A percentile compares a stretch with the other conserved stretches of the same genome.
These are phyloP conservation scores for Podarcis siculus DNA, from an alignment of 2,797 vertebrate genomes.

Conservation along the genomic window DNA sequence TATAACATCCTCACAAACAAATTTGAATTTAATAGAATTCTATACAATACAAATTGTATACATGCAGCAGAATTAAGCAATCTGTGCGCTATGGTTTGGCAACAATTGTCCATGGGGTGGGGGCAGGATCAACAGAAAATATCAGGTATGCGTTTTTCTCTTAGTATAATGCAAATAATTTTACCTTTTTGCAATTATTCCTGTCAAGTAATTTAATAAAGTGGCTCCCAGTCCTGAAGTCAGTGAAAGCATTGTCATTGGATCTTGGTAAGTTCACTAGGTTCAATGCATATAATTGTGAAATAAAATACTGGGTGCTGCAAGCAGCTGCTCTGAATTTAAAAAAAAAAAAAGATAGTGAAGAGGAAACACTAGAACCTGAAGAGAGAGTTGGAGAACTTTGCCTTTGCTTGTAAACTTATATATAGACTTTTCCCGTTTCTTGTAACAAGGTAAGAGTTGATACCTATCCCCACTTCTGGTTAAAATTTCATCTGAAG, in stretches of 20 bases:
- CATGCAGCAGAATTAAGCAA: too few species aligned
- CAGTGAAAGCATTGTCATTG: background rate
- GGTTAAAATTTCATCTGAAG: background rate
- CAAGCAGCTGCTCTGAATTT: constrained; percentile 11
- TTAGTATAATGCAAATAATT: background rate
- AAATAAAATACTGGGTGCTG: background rate
- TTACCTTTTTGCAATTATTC: background rate
- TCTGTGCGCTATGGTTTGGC: too few species aligned
- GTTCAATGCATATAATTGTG: background rate
- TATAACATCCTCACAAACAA: too few species aligned
- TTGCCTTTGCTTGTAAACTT: constrained; percentile 37
- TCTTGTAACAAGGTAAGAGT: background rate
- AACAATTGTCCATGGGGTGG: background rate
- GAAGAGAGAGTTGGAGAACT: constrained; percentile 9
- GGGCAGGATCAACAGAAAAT: background rate
- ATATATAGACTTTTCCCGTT: background rate
- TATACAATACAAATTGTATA: too few species aligned
- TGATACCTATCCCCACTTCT: background rate
- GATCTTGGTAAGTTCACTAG: constrained; percentile 10
- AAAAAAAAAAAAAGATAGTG: background rate
- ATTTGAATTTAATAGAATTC: too few species aligned
- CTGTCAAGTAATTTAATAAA: background rate
- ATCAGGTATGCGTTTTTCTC: background rate
- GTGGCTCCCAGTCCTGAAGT: background rate
- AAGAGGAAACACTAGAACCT: constrained; percentile 23